phyloP scores from a whole-genome alignment of 2,888 invertebrate genomes.

The Lithodes maja region DNA sequence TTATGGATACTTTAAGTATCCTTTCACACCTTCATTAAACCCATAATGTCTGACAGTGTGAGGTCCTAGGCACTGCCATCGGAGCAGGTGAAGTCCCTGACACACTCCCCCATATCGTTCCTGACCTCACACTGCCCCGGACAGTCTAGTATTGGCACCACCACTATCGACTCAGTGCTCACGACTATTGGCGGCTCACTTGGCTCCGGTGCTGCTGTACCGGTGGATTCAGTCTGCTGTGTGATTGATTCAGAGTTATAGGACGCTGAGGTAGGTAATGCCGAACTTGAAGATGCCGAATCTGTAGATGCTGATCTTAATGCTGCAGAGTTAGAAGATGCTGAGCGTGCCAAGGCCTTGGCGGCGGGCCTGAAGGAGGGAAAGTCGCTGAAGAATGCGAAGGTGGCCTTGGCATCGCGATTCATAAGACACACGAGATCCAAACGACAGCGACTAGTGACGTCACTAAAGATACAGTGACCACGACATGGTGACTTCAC shows the following conservation, averaged over 20 bases:
- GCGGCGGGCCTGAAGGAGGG: neutral
- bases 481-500: neutral
- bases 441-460: neutral
- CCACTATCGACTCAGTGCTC: neutral
- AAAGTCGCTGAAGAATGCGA: neutral
- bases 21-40: too few relatives aligned
- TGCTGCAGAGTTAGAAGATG: neutral
- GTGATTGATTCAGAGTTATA: neutral
- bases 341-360: neutral
- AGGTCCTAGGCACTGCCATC: neutral
- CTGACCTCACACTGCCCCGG: neutral
- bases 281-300: neutral
- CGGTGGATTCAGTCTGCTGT: neutral
- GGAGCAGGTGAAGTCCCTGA: neutral
- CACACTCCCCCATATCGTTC: neutral
- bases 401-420: neutral
- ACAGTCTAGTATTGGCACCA: neutral
- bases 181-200: neutral
- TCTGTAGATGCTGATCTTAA: neutral
- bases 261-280: neutral
- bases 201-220: neutral
- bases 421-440: neutral
- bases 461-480: neutral
- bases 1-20: too few relatives aligned
- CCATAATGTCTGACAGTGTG: too few relatives aligned